These are phyloP conservation scores for Girardinus metallicus DNA, from an alignment of 2,797 vertebrate genomes.

Conservation along the genomic window DNA sequence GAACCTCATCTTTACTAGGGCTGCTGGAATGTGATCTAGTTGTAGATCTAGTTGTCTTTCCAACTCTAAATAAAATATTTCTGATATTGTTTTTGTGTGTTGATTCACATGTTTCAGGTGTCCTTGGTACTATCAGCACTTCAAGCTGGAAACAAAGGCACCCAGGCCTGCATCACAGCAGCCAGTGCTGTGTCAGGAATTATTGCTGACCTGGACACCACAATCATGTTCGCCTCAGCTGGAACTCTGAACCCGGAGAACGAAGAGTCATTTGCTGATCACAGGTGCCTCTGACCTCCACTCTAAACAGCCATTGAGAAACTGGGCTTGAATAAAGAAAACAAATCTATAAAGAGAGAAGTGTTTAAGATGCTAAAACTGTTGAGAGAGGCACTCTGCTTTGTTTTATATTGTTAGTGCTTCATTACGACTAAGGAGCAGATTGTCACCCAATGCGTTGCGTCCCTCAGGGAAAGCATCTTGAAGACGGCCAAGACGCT, in stretches of 20 bases:
- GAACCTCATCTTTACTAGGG: background rate
- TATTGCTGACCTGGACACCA: constrained; percentile 98
- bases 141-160: constrained; percentile 98
- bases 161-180: constrained; percentile 97
- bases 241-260: constrained; percentile 95
- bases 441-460: constrained; percentile 56
- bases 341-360: background rate
- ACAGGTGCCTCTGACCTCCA: constrained; percentile 84
- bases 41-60: constrained; percentile 10
- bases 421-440: constrained; percentile 40
- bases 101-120: constrained; percentile 81
- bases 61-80: constrained; percentile 26
- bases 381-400: constrained; percentile 13
- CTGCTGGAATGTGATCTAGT: background rate
- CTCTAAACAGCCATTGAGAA: background rate
- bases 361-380: background rate
- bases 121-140: constrained; percentile 95
- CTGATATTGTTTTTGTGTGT: constrained; percentile 10
- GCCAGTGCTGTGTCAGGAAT: constrained; percentile 95
- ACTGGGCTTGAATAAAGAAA: background rate
- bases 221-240: constrained; percentile 98
- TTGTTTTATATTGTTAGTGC: constrained; percentile 29
- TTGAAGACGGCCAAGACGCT: constrained; percentile 97
- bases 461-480: constrained; percentile 90
- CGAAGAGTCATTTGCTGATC: constrained; percentile 96